Conservation (phyloP, 2,797 vertebrate species). For the Leuciscus waleckii region DNA sequence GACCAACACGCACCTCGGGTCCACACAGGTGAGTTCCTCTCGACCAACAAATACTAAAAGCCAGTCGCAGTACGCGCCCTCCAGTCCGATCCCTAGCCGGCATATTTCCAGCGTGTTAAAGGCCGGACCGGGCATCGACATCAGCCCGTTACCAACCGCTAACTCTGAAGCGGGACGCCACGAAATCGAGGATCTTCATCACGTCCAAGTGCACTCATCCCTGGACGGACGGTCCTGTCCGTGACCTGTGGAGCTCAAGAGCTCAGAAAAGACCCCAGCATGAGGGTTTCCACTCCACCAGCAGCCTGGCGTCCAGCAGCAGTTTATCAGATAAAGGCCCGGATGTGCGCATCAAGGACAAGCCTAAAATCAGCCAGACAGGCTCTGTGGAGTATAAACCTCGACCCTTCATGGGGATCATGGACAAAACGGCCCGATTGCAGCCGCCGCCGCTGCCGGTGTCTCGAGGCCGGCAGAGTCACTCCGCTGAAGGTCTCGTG, state of each 20-base stretch:
- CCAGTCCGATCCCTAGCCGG: conserved; percentile 84
- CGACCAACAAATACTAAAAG: conserved; percentile 70
- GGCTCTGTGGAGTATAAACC: conserved; percentile 82
- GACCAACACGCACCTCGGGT: conserved; percentile 91
- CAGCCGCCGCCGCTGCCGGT: conserved; percentile 67
- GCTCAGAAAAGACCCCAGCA: conserved; percentile 73
- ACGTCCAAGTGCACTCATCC: conserved; percentile 68
- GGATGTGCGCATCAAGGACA: conserved; percentile 87
- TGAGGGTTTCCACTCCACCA: conserved; percentile 85
- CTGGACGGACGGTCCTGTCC: conserved; percentile 71
- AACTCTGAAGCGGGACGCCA: conserved; percentile 63
- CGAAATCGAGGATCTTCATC: conserved; percentile 68
- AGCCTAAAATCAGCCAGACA: conserved; percentile 66
- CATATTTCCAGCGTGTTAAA: conserved; percentile 76
- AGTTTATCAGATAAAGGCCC: conserved; percentile 88
- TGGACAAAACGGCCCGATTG: conserved; percentile 91
- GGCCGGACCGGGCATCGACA: conserved; percentile 80
- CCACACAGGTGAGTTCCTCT: conserved; percentile 74
- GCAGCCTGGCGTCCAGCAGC: conserved; percentile 87
- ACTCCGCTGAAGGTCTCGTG: conserved; percentile 76
- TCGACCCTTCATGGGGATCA: conserved; percentile 97
- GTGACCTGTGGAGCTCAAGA: conserved; percentile 64
- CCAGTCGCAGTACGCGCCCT: conserved; percentile 82
- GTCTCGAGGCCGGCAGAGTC: conserved; percentile 84
- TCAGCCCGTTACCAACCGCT: conserved; percentile 72